Conservation (phyloP, 2,113 vertebrate genomes). For the Petroica traversi region DNA sequence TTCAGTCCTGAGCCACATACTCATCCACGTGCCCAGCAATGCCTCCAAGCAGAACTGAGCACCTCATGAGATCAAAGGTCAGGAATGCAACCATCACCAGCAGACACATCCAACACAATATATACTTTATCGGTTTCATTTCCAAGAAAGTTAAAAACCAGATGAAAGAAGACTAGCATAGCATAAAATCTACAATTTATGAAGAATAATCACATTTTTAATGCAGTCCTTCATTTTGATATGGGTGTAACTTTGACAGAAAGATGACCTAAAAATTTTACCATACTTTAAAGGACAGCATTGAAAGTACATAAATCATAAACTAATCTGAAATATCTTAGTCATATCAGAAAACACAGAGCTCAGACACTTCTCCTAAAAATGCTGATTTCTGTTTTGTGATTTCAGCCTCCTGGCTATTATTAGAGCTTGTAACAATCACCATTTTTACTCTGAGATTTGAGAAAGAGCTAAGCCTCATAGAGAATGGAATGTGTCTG, state of each 20-base stretch:
- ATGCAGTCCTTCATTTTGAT: not conserved
- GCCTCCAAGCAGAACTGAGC: not conserved
- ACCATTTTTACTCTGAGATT: not conserved
- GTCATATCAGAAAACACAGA: not conserved
- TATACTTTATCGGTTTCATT: conserved; percentile 18
- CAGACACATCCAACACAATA: not conserved
- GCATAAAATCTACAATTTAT: not conserved
- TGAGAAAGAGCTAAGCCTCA: not conserved
- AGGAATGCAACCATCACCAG: not conserved
- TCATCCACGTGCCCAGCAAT: not conserved
- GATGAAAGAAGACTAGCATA: not conserved
- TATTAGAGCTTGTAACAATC: not conserved
- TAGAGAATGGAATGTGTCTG: not conserved
- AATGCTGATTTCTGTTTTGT: not conserved
- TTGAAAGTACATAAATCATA: not conserved
- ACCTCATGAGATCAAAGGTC: not conserved
- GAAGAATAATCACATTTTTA: not conserved
- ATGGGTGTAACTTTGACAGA: not conserved
- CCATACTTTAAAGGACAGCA: not conserved
- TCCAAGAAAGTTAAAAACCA: not conserved
- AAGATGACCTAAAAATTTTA: not conserved
- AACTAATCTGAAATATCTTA: not conserved
- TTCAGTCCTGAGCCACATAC: not conserved
- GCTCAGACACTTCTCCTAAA: not conserved
- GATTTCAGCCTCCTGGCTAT: not conserved